Percentiles rank a stretch among this genome's conserved stretches.
These are phyloP conservation scores for Ibycter americanus DNA, from an alignment of 2,797 vertebrate genomes.

Conservation along the genomic window DNA sequence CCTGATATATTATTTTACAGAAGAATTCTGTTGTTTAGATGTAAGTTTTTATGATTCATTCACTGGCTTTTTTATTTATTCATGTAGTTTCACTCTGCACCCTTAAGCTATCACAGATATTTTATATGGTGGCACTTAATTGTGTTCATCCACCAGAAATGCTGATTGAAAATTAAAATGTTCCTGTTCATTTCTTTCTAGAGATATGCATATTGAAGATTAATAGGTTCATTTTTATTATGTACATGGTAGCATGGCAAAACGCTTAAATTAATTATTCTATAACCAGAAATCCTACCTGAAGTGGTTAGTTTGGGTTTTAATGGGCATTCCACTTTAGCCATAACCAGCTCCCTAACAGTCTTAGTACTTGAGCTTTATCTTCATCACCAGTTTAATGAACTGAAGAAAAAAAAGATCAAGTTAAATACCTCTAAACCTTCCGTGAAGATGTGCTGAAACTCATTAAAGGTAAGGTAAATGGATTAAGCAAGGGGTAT, in stretches of 20 bases:
- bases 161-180: conserved; percentile 50
- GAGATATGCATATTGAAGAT: not conserved
- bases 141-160: conserved; percentile 47
- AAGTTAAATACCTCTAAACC: not conserved
- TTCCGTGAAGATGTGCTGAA: not conserved
- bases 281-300: not conserved
- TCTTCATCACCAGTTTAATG: not conserved
- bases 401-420: not conserved
- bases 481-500: not conserved
- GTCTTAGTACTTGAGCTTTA: not conserved
- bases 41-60: conserved; percentile 3
- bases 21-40: not conserved
- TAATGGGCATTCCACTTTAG: not conserved
- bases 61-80: not conserved
- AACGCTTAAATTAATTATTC: not conserved
- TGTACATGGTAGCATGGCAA: fast-evolving
- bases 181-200: conserved; percentile 37
- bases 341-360: not conserved
- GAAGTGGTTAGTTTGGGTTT: not conserved
- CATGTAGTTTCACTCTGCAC: not conserved
- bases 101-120: conserved; percentile 22
- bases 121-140: conserved; percentile 17
- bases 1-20: not conserved
- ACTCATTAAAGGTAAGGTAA: not conserved
- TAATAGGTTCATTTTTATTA: conserved; percentile 37